These are phyloP conservation scores for Phrynocephalus versicolor DNA, from an alignment of 2,113 vertebrate genomes.

Conservation along the genomic window DNA sequence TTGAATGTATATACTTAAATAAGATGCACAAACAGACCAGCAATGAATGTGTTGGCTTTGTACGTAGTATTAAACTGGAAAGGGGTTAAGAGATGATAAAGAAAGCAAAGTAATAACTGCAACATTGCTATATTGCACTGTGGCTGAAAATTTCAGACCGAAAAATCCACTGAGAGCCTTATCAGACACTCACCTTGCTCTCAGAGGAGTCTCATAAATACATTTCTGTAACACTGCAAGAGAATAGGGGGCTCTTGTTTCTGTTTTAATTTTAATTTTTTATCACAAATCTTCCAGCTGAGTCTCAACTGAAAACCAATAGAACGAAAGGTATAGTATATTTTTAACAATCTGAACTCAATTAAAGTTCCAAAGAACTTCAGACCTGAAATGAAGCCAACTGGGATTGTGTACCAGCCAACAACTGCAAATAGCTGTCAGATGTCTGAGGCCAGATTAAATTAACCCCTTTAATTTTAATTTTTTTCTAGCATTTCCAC, in stretches of 20 bases:
- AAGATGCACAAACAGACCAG: slow-evolving; percentile 18
- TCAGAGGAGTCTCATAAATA: slow-evolving; percentile 13
- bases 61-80: slow-evolving; percentile 31
- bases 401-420: slow-evolving; percentile 30
- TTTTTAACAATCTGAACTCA: slow-evolving; percentile 12
- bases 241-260: slow-evolving; percentile 25
- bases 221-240: background rate
- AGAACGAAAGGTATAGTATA: slow-evolving; percentile 12
- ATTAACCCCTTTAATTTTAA: slow-evolving; percentile 33
- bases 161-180: slow-evolving; percentile 18
- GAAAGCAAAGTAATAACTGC: slow-evolving; percentile 31
- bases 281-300: background rate
- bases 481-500: slow-evolving; percentile 40
- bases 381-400: background rate
- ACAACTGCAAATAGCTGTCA: slow-evolving; percentile 25
- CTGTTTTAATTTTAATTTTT: slow-evolving; percentile 24
- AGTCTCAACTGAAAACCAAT: background rate
- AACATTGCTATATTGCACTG: slow-evolving; percentile 9
- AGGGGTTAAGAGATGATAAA: background rate
- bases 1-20: background rate
- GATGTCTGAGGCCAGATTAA: slow-evolving; percentile 53
- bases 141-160: slow-evolving; percentile 1
- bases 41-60: slow-evolving; percentile 36
- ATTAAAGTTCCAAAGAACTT: slow-evolving; percentile 43
- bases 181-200: slow-evolving; percentile 33